Evolutionary conservation across 2,888 invertebrate genomes (phyloP), one percentile per base, ranked within the genome.

Genomic region (Brachypterus glaber): DNA sequence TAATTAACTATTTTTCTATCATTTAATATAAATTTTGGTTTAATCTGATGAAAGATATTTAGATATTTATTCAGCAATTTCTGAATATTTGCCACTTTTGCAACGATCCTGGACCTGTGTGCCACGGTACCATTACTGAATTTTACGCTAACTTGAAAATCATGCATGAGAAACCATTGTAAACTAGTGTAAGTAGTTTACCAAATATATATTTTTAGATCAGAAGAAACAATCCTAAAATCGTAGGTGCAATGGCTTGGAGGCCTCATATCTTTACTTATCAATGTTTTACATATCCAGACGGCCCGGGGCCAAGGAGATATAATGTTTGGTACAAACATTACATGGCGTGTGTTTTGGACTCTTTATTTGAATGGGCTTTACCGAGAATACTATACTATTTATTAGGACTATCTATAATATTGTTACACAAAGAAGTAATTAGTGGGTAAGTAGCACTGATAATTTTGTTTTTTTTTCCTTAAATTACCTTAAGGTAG

Each of bases 231-330:
- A 75, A 86, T 55, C 79, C 82, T 0, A 63, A 71, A 43, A 85
- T 89, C 31, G 74, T 85, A 1, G 81, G 83, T 21, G 79, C 80
- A 0, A 63, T 88, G 47, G 82, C 85, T 35, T 86, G 81, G 72
- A 71, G 86, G 31, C 82, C 83, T 0, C 69, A 74, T 49, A 71
- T 72, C 53, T 77, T 82, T 56, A 72, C 80, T n/a, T 68, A 74
- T 4, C 59, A 61, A 4, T 67, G 69, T 8, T 80, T 73, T 49
- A 71, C 68, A 37, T 75, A 73, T 1, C 64, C 72, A 14, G 68
- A 66, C 15, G 75, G 74, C 2, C 67, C 68, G 3, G 69, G 63
- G 2, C 49, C 52, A 30, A 68, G 66, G 42, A 70, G 69, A 43
- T 65, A 63, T n/a, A 63, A 64, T 2, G 70, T 68, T 46, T 54